These are phyloP conservation scores for Dorcus hopei DNA, from an alignment of 2,888 invertebrate genomes.

Conservation along the genomic window DNA sequence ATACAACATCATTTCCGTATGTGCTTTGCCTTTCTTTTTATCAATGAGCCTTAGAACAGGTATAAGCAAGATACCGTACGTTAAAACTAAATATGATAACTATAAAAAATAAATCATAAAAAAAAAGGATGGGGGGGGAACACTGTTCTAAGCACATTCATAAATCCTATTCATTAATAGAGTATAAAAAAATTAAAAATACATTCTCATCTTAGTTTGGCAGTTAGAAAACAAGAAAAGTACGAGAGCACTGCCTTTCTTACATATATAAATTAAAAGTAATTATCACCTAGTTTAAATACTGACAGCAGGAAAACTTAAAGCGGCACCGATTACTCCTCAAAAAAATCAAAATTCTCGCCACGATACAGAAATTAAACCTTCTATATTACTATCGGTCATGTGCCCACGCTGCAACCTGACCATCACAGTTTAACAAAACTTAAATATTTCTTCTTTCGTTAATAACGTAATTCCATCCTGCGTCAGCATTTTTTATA, in stretches of 20 bases:
- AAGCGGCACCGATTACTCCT: slow-evolving; percentile 3
- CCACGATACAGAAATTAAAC: background rate
- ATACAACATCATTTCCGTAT: slow-evolving; percentile 12
- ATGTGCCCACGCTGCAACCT: background rate
- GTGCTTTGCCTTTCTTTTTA: background rate
- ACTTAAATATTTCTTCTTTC: background rate
- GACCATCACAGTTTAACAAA: background rate
- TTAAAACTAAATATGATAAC: background rate
- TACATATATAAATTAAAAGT: background rate
- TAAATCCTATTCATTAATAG: slow-evolving; percentile 1
- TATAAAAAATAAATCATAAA: background rate
- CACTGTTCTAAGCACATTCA: slow-evolving; percentile 1
- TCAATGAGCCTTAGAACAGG: background rate
- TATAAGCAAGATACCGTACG: background rate
- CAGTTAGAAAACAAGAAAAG: background rate
- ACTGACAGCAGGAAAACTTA: slow-evolving; percentile 30
- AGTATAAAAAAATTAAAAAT: slow-evolving; percentile 18
- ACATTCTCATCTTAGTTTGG: slow-evolving; percentile 9
- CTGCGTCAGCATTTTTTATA: slow-evolving; percentile 1
- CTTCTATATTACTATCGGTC: background rate
- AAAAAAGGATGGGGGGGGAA: background rate
- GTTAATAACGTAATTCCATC: background rate
- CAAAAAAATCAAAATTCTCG: background rate
- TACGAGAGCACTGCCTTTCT: background rate
- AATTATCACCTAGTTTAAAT: slow-evolving; percentile 14